Base-by-base conservation (phyloP, 2,888 invertebrate species). In the Orthonychiurus folsomi region DNA sequence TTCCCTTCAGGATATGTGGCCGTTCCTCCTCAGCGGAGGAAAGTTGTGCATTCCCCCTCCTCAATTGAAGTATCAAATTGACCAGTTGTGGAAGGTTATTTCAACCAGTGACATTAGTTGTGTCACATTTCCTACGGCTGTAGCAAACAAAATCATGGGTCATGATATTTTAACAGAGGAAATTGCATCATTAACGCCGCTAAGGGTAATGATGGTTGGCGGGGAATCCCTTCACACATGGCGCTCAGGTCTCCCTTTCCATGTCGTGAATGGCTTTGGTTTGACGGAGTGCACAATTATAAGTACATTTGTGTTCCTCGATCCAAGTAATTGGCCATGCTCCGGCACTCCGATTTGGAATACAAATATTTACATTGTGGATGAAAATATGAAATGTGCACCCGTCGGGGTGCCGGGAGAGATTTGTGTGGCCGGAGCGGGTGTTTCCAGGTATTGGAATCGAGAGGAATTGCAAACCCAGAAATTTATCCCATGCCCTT, bases 321-420 rank as follows among this genome's bases (percentile, higher is more conserved):
- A 37, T 37, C 9, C 5, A 15, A 5, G 15, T 9, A 37, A 37
- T 37, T 5, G 5, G 9, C 37, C 5, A 37, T 37, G 9, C 5
- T 37, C 37, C 15, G 37, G 37, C 5, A 9, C 37, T 9, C 52
- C 52, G 24, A 52, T 52, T 52, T 20, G 21, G 24, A 52, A 52
- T 23, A 52, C 52, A 23, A n/a, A n/a, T 9, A 9, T 52, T 20
- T 52, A 52, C 24, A n/a, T 52, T 5, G 3, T 52, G 21, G 52
- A 52, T 23, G 20, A 20, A 5, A 5, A 5, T 5, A 12, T 52
- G 52, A 9, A 52, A 12, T 21, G 5, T 12, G 52, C 20, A 5
- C 52, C 52, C 9, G n/a, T 52, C 24, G 52, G 52, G 5, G 52
- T 52, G 21, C 5, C 52, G 5, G 52, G 52, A 20, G 52, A 52